Percentiles rank a stretch among this genome's conserved stretches.
Evolutionary conservation across 2,888 invertebrate species (phyloP).

Genomic region (Stomorhina lunata): DNA sequence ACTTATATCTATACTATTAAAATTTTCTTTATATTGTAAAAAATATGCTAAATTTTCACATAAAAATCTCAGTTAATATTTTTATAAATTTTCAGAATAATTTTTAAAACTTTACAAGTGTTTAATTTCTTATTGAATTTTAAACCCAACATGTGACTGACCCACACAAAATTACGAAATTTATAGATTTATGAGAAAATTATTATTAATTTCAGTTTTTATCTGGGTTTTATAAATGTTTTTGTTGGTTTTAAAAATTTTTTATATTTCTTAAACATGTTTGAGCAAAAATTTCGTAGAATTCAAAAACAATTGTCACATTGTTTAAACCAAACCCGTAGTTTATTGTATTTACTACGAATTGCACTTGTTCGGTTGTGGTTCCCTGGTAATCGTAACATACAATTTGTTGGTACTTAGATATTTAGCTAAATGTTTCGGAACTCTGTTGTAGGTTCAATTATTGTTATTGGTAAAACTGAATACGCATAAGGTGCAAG

Average conservation of each 20-base stretch:
- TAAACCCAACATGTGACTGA: not conserved
- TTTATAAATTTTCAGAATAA: not conserved
- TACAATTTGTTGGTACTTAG: not conserved
- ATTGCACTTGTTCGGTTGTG: slow-evolving; percentile 14
- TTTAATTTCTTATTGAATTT: not conserved
- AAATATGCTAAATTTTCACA: not conserved
- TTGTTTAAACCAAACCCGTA: slow-evolving; percentile 8
- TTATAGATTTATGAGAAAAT: not conserved
- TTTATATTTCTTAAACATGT: not conserved
- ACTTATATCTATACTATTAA: too few species aligned
- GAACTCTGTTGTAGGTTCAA: slow-evolving; percentile 39
- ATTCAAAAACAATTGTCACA: slow-evolving; percentile 28
- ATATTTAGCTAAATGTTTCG: slow-evolving; percentile 10
- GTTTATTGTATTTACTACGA: slow-evolving; percentile 32
- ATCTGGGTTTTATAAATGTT: not conserved
- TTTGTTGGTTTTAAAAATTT: not conserved
- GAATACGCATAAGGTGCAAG: slow-evolving; percentile 39
- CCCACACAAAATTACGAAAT: not conserved
- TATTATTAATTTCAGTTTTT: not conserved
- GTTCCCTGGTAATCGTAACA: not conserved
- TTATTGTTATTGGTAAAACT: not conserved
- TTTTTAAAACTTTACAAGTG: not conserved
- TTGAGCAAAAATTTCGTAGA: slow-evolving; percentile 44
- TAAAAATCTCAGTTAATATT: not conserved
- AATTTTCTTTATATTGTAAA: too few species aligned